Conservation (phyloP, 92 coral and sea anemone genomes). For the Actinernus sp. region DNA sequence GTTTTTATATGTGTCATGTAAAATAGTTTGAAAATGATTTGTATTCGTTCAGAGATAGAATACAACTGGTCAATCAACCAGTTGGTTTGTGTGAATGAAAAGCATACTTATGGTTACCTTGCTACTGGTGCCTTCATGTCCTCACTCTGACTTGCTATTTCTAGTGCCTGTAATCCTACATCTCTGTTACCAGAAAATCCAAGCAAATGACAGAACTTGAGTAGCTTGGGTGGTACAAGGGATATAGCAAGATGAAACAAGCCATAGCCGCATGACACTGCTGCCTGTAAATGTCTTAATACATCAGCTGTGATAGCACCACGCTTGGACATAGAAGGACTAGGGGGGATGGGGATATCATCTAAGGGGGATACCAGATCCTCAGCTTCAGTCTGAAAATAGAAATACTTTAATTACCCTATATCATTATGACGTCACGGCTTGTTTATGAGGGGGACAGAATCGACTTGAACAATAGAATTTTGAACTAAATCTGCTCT, state of each 20-base stretch:
- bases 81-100: too few relatives aligned
- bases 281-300: slow-evolving; percentile 86
- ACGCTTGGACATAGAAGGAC: slow-evolving; percentile 10
- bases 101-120: slow-evolving; percentile 46
- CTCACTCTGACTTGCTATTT: slow-evolving; percentile 94
- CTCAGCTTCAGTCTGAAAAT: slow-evolving; percentile 62
- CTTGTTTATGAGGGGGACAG: too few relatives aligned
- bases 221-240: slow-evolving; percentile 92
- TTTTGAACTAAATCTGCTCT: too few relatives aligned
- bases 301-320: slow-evolving; percentile 57
- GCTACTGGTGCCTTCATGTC: slow-evolving; percentile 99
- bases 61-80: too few relatives aligned
- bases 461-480: too few relatives aligned
- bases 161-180: slow-evolving; percentile 87
- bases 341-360: slow-evolving; percentile 37
- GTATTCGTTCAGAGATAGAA: too few relatives aligned
- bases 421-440: too few relatives aligned
- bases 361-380: slow-evolving; percentile 66
- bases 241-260: slow-evolving; percentile 94
- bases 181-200: slow-evolving; percentile 96
- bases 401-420: background rate
- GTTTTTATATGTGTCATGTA: too few relatives aligned
- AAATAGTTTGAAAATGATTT: too few relatives aligned
- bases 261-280: slow-evolving; percentile 97
- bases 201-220: slow-evolving; percentile 85